Conservation (phyloP, 2,888 invertebrate genomes). For the Orchesella flavescens region DNA sequence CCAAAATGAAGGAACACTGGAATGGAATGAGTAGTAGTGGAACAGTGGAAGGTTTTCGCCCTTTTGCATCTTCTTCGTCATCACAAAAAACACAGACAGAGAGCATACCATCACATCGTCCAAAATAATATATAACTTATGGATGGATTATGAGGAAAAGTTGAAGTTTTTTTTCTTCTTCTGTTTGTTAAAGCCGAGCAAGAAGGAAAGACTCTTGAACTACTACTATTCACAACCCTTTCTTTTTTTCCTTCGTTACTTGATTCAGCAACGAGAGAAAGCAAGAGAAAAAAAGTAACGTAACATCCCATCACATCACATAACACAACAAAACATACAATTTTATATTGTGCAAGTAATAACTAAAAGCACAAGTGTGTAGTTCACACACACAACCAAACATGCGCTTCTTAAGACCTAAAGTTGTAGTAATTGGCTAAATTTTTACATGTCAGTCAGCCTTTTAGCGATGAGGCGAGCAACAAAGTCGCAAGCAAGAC, state of each 20-base stretch:
- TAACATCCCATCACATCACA: too few relatives aligned
- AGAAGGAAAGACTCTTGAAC: neutral
- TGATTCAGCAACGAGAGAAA: constrained; percentile 9
- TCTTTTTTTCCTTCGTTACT: constrained; percentile 17
- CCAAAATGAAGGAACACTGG: constrained; percentile 22
- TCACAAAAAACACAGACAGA: neutral
- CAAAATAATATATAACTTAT: neutral
- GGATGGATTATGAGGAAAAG: neutral
- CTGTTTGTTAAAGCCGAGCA: constrained; percentile 22
- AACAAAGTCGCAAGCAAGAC: constrained; percentile 20
- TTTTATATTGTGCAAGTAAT: neutral
- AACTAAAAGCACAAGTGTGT: constrained; percentile 35
- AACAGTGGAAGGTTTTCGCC: neutral
- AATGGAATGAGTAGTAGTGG: neutral
- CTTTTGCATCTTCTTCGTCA: neutral
- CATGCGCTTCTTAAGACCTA: constrained; percentile 42
- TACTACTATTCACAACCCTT: constrained; percentile 40
- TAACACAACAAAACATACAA: too few relatives aligned
- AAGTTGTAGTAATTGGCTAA: constrained; percentile 64
- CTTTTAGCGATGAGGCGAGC: constrained; percentile 50
- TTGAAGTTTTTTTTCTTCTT: constrained; percentile 22
- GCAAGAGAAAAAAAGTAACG: neutral
- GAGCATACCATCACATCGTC: neutral
- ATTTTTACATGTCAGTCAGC: constrained; percentile 66
- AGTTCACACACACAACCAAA: constrained; percentile 39